Evolutionary conservation across 2,888 invertebrate genomes (phyloP), one percentile per base, ranked within the genome.

Genomic region (Drosophila tripunctata): DNA sequence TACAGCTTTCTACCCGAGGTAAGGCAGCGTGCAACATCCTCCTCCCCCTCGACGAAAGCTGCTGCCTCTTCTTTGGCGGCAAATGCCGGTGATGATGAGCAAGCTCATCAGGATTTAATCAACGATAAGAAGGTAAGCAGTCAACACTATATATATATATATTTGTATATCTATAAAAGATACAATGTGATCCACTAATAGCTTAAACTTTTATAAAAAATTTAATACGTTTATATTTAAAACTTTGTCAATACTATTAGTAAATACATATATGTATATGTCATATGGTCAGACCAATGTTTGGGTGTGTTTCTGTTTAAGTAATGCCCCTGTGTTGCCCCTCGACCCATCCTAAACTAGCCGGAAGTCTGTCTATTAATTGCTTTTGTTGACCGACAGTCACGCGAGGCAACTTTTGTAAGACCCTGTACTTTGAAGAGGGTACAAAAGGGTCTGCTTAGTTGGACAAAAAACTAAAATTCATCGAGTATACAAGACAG

Each of bases 1-100:
- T 97, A 94, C 88, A 93, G 93, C 74, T 97, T 96, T 90, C 91
- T 94, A 36, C 92, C 96, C 0, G 96, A 89, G 41, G 8, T 75
- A 5, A 75, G 54, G 40, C 52, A 33, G 17, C 41, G 31, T 12
- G 4, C 36, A 7, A 3, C 56, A 54, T 8, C 24, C 24, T 24
- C 24, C 10, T 8, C 27, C 27, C 27, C 27, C 10, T 6, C 2
- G 1, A 3, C 22, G 4, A 71, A 80, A 19, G 44, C 67, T 4
- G 21, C 27, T 27, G 27, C 27, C 10, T 3, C 27, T 27, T 10
- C 27, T 5, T 6, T 64, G 27, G 54, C 68, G 3, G 65, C 62
- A 24, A 81, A 78, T 51, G 77, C 82, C 62, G 76, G 69, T 36
- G 87, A 75, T 14, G 78, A 75, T 21, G 85, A 81, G 36, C 85